phyloP scores from a whole-genome alignment of 2,888 invertebrate species.

The Actias luna region DNA sequence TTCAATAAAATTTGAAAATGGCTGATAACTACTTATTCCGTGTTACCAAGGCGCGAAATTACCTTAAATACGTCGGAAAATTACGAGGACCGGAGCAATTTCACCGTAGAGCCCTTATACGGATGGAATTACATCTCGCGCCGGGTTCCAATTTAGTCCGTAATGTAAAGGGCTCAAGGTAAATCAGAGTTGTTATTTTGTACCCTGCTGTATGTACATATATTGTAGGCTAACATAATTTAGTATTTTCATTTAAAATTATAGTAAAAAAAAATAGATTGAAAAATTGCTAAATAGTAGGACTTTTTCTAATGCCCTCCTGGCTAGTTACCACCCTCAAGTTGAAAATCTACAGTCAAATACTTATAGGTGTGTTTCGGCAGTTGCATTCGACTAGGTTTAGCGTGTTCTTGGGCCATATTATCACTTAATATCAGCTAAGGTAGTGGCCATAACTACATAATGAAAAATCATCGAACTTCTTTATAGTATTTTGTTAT shows the following conservation, averaged over 20 bases:
- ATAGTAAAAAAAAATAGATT: not conserved
- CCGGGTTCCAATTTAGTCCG: conserved; percentile 22
- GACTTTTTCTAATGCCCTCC: too few relatives aligned
- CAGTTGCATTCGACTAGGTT: too few relatives aligned
- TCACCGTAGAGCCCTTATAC: conserved; percentile 20
- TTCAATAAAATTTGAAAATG: not conserved
- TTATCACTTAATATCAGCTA: too few relatives aligned
- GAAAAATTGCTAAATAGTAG: too few relatives aligned
- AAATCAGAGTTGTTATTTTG: conserved; percentile 23
- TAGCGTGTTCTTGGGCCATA: too few relatives aligned
- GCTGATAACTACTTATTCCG: not conserved
- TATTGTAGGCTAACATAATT: not conserved
- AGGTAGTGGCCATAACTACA: too few relatives aligned
- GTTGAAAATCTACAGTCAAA: too few relatives aligned
- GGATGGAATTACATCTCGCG: conserved; percentile 20
- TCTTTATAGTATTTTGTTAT: too few relatives aligned
- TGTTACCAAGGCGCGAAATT: conserved; percentile 17
- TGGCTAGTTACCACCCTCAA: too few relatives aligned
- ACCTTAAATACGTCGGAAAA: conserved; percentile 18
- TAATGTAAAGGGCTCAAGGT: conserved; percentile 25
- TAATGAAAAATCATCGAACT: too few relatives aligned
- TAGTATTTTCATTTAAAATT: not conserved
- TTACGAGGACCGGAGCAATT: conserved; percentile 20
- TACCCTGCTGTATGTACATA: conserved; percentile 12
- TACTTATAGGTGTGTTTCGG: too few relatives aligned